A percentile compares a stretch with the other conserved stretches of the same genome.
Evolutionary conservation across 2,113 vertebrate species (phyloP).

Genomic region (Rhea americana): DNA sequence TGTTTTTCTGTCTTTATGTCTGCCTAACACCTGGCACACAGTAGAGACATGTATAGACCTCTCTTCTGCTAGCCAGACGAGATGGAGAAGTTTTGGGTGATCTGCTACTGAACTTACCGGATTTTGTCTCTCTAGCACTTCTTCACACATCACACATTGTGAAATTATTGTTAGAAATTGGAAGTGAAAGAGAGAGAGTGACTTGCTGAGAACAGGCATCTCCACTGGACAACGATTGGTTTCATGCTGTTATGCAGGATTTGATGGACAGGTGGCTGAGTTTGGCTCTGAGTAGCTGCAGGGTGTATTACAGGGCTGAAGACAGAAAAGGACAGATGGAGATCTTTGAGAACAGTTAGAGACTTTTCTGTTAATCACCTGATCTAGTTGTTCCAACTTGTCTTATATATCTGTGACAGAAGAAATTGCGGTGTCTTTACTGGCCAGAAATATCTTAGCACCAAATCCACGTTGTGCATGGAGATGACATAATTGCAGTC

Average conservation of each 20-base stretch:
- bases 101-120: neutral
- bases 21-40: accelerated
- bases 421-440: neutral
- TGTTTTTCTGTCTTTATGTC: neutral
- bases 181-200: neutral
- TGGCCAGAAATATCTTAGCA: neutral
- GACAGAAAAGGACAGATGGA: neutral
- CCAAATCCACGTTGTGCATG: neutral
- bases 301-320: neutral
- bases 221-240: neutral
- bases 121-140: neutral
- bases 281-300: neutral
- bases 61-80: accelerated
- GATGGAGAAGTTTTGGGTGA: neutral
- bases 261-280: neutral
- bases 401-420: neutral
- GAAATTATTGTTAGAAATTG: neutral
- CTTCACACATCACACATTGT: neutral
- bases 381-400: neutral
- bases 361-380: neutral
- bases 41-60: neutral
- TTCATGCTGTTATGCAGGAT: neutral
- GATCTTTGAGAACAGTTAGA: neutral
- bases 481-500: neutral
- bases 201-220: neutral